Percentiles rank a stretch among this genome's conserved stretches.
phyloP scores from a whole-genome alignment of 1,140 invertebrate genomes.

The Homalodisca vitripennis region DNA sequence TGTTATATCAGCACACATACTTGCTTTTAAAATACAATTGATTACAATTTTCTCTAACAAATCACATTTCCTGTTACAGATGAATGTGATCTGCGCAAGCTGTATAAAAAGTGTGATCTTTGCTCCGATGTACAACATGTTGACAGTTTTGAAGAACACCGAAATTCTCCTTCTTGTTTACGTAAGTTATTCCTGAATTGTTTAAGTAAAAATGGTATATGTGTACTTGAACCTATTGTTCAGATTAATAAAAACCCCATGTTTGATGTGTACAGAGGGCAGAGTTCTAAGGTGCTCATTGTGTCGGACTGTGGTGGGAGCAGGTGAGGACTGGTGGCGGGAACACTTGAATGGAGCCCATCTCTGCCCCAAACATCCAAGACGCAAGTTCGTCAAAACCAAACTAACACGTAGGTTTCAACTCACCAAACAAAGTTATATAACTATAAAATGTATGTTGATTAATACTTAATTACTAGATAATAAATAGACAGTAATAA shows the following conservation, averaged over 20 bases:
- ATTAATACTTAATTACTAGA: no score
- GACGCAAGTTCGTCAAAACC: slow-evolving; percentile 45
- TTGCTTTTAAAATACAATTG: no score
- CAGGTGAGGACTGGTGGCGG: slow-evolving; percentile 62
- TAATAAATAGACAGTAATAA: no score
- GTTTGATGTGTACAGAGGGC: slow-evolving; percentile 22
- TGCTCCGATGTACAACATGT: slow-evolving; percentile 66
- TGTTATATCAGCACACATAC: no score
- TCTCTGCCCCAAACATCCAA: slow-evolving; percentile 55
- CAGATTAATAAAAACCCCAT: not conserved
- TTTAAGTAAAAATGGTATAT: no score
- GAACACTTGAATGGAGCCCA: slow-evolving; percentile 60
- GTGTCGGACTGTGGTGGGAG: slow-evolving; percentile 64
- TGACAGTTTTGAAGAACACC: slow-evolving; percentile 59
- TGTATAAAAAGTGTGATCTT: slow-evolving; percentile 63
- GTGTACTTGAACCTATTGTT: not conserved
- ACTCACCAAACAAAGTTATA: no score
- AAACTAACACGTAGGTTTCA: slow-evolving; percentile 9
- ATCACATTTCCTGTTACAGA: no score
- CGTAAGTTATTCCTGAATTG: slow-evolving; percentile 9
- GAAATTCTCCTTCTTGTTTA: slow-evolving; percentile 1
- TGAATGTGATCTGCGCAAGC: slow-evolving; percentile 65
- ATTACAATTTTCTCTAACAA: no score
- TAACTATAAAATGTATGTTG: no score
- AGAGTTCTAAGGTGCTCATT: slow-evolving; percentile 65